Evolutionary conservation across 2,888 invertebrate genomes (phyloP), one percentile per base, ranked within the genome.

Genomic region (Xanthia icteritia): DNA sequence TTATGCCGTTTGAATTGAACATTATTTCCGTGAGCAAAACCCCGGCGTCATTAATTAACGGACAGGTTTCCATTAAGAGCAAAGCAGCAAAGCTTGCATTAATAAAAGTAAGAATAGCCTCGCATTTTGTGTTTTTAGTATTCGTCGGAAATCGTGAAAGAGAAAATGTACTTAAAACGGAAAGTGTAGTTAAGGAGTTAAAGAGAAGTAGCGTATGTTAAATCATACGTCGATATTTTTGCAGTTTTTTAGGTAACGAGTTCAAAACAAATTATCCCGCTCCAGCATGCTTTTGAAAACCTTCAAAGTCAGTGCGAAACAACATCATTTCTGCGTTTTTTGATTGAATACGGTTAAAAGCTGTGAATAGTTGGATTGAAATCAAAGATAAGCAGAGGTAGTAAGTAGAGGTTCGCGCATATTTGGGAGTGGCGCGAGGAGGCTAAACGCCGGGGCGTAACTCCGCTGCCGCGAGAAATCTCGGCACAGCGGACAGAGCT

Each of bases 1-100:
- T 20, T 66, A 63, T 23, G 36, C 76, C 66, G 66, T 76, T 81
- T 76, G 60, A 69, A 64, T 72, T 20, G 27, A 48, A 72, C 54
- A 20, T 63, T 76, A 48, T 48, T 23, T 63, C 39, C 27, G 27
- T 15, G 42, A 36, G 61, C 61, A 13, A 68, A 71, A 45, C 54
- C n/a, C n/a, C n/a, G n/a, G n/a, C 48, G n/a, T 58, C 27, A 60
- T 64, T 68, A 68, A 76, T 60, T 45, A 48, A 48, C 39, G 23
- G 20, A 2, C 20, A 45, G 66, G 66, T 58, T 63, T 48, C 36
- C 9, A 31, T 61, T 70, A 56, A 17, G 17, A 23, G 17, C 20
- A 39, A 45, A 51, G 51, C 20, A 20, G 51, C 51, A 51, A 48
- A 76, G 39, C n/a, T 48, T 27, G 23, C 17, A 39, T 48, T 8